Conservation (phyloP, 1,140 invertebrate genomes). For the Atta colombica region DNA sequence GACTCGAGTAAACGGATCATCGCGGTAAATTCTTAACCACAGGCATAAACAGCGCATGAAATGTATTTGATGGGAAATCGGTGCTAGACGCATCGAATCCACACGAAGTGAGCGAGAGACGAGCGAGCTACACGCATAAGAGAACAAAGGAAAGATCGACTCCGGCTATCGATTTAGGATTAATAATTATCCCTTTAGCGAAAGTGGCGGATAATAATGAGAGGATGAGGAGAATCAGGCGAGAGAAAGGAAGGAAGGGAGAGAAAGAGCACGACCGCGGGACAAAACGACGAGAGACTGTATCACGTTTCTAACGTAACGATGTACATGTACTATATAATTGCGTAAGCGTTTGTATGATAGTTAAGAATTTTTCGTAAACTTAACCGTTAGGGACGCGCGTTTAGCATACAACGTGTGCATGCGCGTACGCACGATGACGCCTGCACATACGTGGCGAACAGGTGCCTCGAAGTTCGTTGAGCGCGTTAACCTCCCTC, state of each 20-base stretch:
- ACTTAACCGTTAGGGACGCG: conserved; percentile 62
- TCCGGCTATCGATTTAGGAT: neutral
- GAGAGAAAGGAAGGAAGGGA: neutral
- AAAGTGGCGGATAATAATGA: conserved; percentile 30
- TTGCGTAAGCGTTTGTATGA: conserved; percentile 72
- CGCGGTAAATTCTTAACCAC: conserved; percentile 20
- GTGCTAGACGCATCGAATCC: neutral
- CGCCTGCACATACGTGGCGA: conserved; percentile 7
- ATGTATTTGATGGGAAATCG: neutral
- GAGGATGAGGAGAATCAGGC: conserved; percentile 16
- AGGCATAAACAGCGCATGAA: conserved; percentile 26
- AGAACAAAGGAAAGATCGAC: conserved; percentile 29
- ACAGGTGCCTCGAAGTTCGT: conserved; percentile 65
- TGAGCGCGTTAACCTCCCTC: conserved; percentile 43
- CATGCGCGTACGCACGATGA: conserved; percentile 33
- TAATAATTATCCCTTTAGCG: conserved; percentile 16
- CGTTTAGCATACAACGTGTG: conserved; percentile 56
- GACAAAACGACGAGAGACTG: conserved; percentile 65
- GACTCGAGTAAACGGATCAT: neutral
- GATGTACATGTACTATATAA: conserved; percentile 66
- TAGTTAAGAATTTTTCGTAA: conserved; percentile 70
- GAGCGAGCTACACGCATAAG: neutral
- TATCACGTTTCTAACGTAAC: conserved; percentile 69
- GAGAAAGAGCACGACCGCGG: conserved; percentile 36
- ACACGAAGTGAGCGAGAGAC: neutral